phyloP scores from a whole-genome alignment of 2,113 vertebrate species.

The Megaceryle maxima region DNA sequence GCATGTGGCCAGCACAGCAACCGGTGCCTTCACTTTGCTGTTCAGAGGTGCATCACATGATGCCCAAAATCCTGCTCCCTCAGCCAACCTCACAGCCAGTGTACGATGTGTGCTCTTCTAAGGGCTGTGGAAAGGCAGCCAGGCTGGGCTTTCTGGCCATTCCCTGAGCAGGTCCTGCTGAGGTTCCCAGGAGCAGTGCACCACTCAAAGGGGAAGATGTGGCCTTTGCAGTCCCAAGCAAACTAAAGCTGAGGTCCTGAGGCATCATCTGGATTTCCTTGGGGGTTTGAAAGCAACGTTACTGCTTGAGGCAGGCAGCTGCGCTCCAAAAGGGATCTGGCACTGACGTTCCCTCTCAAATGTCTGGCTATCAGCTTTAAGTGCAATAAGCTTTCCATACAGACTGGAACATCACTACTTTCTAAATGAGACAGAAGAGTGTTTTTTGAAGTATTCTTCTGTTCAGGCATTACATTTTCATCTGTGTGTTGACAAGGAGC shows the following conservation, averaged over 20 bases:
- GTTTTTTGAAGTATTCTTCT: background rate
- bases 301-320: background rate
- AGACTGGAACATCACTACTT: background rate
- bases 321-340: background rate
- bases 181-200: fast-evolving
- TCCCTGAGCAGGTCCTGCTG: background rate
- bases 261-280: background rate
- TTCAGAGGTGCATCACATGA: background rate
- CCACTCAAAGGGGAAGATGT: background rate
- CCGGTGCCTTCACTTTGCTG: background rate
- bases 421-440: background rate
- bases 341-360: background rate
- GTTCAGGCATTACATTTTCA: background rate
- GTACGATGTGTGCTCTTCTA: fast-evolving
- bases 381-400: background rate
- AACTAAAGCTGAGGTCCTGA: background rate
- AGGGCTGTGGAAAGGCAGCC: background rate
- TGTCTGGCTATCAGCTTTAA: background rate
- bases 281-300: background rate
- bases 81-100: background rate
- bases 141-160: background rate
- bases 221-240: background rate
- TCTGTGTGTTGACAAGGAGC: background rate
- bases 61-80: background rate
- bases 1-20: background rate